Evolutionary conservation across 1,140 invertebrate species (phyloP).

Genomic region (Antheraea mylitta): DNA sequence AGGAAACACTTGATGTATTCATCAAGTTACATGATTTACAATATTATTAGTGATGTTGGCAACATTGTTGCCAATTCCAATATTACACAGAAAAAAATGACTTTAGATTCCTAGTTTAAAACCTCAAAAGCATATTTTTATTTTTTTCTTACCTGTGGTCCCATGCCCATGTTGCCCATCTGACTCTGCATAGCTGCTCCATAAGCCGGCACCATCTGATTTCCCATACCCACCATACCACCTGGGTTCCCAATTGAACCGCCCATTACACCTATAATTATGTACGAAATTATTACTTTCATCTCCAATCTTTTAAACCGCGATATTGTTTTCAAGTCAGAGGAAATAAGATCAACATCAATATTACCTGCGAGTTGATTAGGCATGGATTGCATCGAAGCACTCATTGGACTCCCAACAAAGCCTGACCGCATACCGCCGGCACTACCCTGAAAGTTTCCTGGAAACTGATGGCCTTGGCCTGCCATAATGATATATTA

Average conservation of each 20-base stretch:
- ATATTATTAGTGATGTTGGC: too few species aligned
- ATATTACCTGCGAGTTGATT: slow-evolving; percentile 65
- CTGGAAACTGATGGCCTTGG: slow-evolving; percentile 73
- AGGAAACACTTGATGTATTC: too few species aligned
- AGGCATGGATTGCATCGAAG: slow-evolving; percentile 66
- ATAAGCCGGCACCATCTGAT: slow-evolving; percentile 73
- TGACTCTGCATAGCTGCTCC: slow-evolving; percentile 70
- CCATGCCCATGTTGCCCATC: slow-evolving; percentile 74
- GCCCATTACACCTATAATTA: slow-evolving; percentile 69
- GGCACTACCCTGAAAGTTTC: slow-evolving; percentile 67
- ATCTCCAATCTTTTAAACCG: not conserved
- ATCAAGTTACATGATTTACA: too few species aligned
- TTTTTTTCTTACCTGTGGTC: slow-evolving; percentile 50
- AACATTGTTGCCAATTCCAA: too few species aligned
- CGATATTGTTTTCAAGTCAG: too few species aligned
- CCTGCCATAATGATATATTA: slow-evolving; percentile 52
- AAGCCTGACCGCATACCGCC: slow-evolving; percentile 66
- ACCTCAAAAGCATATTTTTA: too few species aligned
- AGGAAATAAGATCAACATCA: not conserved
- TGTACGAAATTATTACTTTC: not conserved
- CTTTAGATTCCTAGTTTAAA: too few species aligned
- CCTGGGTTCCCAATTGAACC: slow-evolving; percentile 59
- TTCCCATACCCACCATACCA: slow-evolving; percentile 71
- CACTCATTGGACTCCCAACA: slow-evolving; percentile 62
- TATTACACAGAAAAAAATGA: too few species aligned